Evolutionary conservation across 2,797 vertebrate genomes (phyloP).

Genomic region (Harpagifer antarcticus): DNA sequence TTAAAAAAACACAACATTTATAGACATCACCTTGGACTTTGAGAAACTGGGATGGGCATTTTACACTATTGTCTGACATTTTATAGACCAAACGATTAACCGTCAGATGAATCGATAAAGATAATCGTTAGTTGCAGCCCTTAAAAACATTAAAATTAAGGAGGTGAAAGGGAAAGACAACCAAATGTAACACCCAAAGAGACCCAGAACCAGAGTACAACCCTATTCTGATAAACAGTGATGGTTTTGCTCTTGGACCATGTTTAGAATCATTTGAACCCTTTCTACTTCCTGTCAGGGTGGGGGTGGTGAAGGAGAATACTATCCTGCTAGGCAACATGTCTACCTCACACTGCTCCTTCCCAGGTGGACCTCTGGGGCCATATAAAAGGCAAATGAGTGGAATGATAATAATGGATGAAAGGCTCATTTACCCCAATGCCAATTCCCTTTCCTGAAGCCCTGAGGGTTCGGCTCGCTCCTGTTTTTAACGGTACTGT

Average conservation of each 20-base stretch:
- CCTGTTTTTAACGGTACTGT: slow-evolving; percentile 90
- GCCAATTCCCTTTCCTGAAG: slow-evolving; percentile 91
- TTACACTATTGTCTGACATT: too few species aligned
- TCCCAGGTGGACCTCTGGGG: slow-evolving; percentile 74
- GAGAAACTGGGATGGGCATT: too few species aligned
- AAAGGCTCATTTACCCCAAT: slow-evolving; percentile 89
- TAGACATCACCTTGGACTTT: too few species aligned
- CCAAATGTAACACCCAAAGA: slow-evolving; percentile 67
- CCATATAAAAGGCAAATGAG: slow-evolving; percentile 69
- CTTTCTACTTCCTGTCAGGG: slow-evolving; percentile 42
- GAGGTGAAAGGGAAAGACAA: slow-evolving; percentile 45
- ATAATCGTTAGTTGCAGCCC: too few species aligned
- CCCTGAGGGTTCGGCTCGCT: slow-evolving; percentile 88
- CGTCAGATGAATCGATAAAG: too few species aligned
- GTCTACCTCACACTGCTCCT: slow-evolving; percentile 56
- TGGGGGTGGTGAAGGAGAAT: slow-evolving; percentile 41
- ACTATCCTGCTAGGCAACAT: slow-evolving; percentile 56
- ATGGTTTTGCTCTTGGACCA: slow-evolving; percentile 45
- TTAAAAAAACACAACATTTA: too few species aligned
- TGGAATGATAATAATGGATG: slow-evolving; percentile 79
- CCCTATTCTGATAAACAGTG: slow-evolving; percentile 81
- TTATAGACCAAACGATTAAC: too few species aligned
- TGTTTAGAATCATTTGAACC: slow-evolving; percentile 35
- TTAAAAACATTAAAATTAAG: slow-evolving; percentile 35
- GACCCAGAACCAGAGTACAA: slow-evolving; percentile 73